Evolutionary conservation across 2,888 invertebrate species (phyloP).

Genomic region (Junonia oenone): DNA sequence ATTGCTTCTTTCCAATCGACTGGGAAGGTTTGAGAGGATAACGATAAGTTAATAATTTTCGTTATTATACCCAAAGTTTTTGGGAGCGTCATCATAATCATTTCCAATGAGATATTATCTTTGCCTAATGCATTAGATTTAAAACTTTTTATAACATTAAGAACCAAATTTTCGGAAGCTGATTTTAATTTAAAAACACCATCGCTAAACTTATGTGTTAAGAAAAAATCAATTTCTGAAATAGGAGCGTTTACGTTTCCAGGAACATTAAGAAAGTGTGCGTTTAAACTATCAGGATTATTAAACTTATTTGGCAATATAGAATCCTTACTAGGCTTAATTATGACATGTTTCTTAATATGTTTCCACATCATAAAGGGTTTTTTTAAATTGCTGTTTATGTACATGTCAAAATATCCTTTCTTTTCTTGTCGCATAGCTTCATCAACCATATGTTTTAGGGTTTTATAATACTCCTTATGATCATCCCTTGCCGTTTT

Average conservation of each 20-base stretch:
- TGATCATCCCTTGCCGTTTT: constrained; percentile 6
- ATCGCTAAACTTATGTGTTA: background rate
- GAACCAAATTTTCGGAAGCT: background rate
- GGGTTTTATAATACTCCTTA: constrained; percentile 14
- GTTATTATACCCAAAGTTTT: constrained; percentile 11
- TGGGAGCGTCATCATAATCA: constrained; percentile 16
- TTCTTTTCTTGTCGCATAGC: constrained; percentile 14
- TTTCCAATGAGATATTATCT: constrained; percentile 9
- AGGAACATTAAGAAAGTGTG: constrained; percentile 17
- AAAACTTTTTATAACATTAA: background rate
- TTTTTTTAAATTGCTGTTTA: constrained; percentile 9
- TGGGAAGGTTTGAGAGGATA: constrained; percentile 13
- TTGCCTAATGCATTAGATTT: constrained; percentile 5
- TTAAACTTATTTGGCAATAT: constrained; percentile 4
- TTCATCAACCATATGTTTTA: constrained; percentile 5
- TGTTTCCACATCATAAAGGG: constrained; percentile 15
- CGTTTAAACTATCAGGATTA: constrained; percentile 14
- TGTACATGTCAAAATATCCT: constrained; percentile 13
- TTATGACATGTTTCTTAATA: background rate
- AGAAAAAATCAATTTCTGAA: background rate
- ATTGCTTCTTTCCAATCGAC: constrained; percentile 17
- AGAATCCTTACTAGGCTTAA: background rate
- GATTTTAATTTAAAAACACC: background rate
- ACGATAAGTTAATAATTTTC: constrained; percentile 12
- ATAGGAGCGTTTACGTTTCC: background rate